These are phyloP conservation scores for Campylorhamphus procurvoides DNA, from an alignment of 2,113 vertebrate species.

Conservation along the genomic window DNA sequence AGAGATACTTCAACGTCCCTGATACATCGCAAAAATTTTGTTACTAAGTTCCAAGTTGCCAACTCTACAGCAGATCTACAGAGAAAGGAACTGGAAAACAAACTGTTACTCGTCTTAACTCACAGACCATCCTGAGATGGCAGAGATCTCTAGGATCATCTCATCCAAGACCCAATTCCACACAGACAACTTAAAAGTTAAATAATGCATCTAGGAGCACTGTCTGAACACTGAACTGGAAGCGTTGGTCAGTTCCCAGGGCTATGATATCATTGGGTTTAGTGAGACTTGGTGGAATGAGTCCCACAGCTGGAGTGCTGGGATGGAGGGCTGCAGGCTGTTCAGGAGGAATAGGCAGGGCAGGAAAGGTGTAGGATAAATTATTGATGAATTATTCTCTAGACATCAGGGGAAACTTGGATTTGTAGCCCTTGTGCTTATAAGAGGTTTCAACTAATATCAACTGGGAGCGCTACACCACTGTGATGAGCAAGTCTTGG, in stretches of 20 bases:
- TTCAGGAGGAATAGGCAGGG: not conserved
- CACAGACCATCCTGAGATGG: not conserved
- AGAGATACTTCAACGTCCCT: not conserved
- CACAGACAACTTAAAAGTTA: not conserved
- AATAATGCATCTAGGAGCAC: not conserved
- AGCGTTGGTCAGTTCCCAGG: not conserved
- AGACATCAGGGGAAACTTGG: not conserved
- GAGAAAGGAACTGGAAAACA: not conserved
- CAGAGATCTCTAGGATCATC: not conserved
- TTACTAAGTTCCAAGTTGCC: not conserved
- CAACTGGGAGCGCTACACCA: not conserved
- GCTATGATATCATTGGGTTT: rapidly evolving
- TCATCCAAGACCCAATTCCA: not conserved
- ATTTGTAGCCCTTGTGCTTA: not conserved
- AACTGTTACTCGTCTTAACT: not conserved
- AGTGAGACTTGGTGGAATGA: not conserved
- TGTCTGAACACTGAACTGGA: not conserved
- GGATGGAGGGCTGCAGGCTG: not conserved
- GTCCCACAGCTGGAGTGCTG: not conserved
- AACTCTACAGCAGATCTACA: not conserved
- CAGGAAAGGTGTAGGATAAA: not conserved
- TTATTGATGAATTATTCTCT: not conserved
- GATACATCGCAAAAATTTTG: not conserved
- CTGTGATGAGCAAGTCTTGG: not conserved
- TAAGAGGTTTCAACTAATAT: not conserved